phyloP scores from a whole-genome alignment of 2,113 vertebrate genomes.

The Strix aluco region DNA sequence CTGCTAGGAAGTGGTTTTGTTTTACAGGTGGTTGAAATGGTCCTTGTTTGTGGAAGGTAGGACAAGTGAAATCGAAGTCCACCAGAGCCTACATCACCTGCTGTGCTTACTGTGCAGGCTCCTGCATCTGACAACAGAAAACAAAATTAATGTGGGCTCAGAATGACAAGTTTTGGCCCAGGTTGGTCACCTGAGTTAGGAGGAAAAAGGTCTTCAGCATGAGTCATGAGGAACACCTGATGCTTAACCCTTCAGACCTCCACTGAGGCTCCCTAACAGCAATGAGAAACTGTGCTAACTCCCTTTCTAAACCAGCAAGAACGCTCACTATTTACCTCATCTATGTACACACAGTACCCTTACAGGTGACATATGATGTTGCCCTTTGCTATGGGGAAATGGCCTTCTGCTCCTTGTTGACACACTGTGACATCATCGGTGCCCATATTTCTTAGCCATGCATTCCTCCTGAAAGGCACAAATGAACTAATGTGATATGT shows the following conservation, averaged over 20 bases:
- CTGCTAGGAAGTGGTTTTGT: not conserved
- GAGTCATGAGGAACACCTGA: not conserved
- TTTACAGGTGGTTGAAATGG: not conserved
- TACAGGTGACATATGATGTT: not conserved
- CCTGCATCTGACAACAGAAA: not conserved
- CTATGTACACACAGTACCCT: not conserved
- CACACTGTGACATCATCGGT: not conserved
- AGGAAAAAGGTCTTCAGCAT: not conserved
- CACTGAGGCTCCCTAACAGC: not conserved
- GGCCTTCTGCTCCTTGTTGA: not conserved
- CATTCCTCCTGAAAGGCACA: not conserved
- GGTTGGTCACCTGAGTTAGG: not conserved
- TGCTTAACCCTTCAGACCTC: not conserved
- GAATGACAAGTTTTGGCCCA: not conserved
- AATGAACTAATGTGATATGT: not conserved
- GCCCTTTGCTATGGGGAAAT: slow-evolving; percentile 40
- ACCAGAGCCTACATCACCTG: not conserved
- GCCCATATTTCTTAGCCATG: not conserved
- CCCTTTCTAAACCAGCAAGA: not conserved
- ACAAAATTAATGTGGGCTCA: not conserved
- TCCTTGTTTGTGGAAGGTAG: not conserved
- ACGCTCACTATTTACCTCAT: not conserved
- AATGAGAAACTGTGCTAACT: not conserved
- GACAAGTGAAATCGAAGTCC: not conserved
- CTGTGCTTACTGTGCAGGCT: not conserved